Evolutionary conservation across 1,140 invertebrate species (phyloP), one percentile per base, ranked within the genome.

Genomic region (Ditylenchus dipsaci): DNA sequence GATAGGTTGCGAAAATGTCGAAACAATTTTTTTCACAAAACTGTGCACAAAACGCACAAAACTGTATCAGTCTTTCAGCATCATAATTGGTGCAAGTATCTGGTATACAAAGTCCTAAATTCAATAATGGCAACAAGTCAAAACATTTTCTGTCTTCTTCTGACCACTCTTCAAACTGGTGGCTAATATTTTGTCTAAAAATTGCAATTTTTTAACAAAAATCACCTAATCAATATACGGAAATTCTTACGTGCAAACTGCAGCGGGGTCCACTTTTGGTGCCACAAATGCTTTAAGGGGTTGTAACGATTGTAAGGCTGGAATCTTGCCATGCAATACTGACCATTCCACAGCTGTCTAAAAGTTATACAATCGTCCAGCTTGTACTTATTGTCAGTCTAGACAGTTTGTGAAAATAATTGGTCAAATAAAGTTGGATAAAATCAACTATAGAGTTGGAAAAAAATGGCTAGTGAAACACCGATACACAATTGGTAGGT

Each of bases 61-160:
- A 81, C 53, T 81, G 60, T 13, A 82, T 29, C 38, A 82, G 76
- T 49, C 68, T 68, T 49, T 71, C 60, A 1, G 81, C 77, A 71
- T 82, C 80, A 67, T 82, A 78, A 63, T 81, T 71, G 1, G 80
- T 82, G 47, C 80, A 82, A 9, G 78, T 78, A 61, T 82, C 81
- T 7, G 80, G 80, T 38, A 72, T 73, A 57, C 80, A 82, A 17
- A 82, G 57, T 30, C 80, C 80, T 26, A 81, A 68, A 62, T 82
- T 82, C 1, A 82, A 45, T 21, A 82, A 66, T 11, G 80, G 80
- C 60, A 82, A 63, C 56, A 82, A 62, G 29, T 78, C 75, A 43
- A 82, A 82, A 60, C 80, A 82, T 33, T 63, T 69, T 26, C 53
- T 63, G 59, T 83, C 79, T n/a, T 82, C 76, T 3, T 69, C 59